A percentile compares a stretch with the other conserved stretches of the same genome.
These are phyloP conservation scores for Agapornis roseicollis DNA, from an alignment of 2,113 vertebrate genomes.

Conservation along the genomic window DNA sequence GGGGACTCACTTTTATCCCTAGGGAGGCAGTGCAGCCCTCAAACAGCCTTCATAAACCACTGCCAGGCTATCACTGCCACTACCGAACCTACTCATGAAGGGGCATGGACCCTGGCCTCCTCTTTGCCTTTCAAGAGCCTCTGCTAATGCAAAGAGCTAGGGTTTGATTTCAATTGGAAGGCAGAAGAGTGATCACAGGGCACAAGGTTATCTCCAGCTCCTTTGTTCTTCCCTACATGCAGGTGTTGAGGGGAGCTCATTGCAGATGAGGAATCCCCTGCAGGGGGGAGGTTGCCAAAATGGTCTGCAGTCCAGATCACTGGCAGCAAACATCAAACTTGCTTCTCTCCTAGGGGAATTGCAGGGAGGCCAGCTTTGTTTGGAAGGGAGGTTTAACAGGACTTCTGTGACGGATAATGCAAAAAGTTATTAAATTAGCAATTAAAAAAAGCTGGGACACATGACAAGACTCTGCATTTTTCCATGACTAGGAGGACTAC, in stretches of 20 bases:
- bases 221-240: not conserved
- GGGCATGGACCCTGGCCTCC: accelerated
- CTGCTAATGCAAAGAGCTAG: not conserved
- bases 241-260: not conserved
- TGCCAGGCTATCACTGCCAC: accelerated
- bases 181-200: not conserved
- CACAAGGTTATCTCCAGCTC: not conserved
- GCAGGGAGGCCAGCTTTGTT: not conserved
- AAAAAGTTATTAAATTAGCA: not conserved
- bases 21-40: not conserved
- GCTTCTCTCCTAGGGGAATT: not conserved
- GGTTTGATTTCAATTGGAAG: not conserved
- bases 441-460: not conserved
- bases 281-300: not conserved
- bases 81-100: accelerated
- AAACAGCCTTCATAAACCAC: not conserved
- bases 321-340: not conserved
- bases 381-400: not conserved
- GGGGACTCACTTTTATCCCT: accelerated
- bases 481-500: not conserved
- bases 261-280: not conserved
- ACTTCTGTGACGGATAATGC: not conserved
- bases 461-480: not conserved
- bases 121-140: not conserved
- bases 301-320: not conserved